Evolutionary conservation across 2,888 invertebrate genomes (phyloP).

Genomic region (Rapana venosa): DNA sequence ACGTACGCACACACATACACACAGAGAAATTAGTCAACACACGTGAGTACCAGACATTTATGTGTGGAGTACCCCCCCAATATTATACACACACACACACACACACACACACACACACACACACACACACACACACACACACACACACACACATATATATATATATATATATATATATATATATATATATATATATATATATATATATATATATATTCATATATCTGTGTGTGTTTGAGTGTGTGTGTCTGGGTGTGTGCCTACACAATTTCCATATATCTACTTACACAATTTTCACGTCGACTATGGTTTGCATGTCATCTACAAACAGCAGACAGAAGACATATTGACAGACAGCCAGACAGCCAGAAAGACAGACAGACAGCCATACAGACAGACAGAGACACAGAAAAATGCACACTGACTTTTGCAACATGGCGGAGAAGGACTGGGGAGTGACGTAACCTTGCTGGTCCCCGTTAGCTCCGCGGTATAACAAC

Average conservation of each 20-base stretch:
- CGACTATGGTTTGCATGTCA: too few relatives aligned
- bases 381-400: neutral
- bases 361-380: neutral
- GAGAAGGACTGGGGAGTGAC: constrained; percentile 91
- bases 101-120: neutral
- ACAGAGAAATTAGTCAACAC: neutral
- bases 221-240: too few relatives aligned
- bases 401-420: neutral
- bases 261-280: too few relatives aligned
- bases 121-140: neutral
- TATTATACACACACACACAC: neutral
- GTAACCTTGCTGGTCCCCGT: constrained; percentile 84
- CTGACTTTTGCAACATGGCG: constrained; percentile 95
- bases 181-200: too few relatives aligned
- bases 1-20: neutral
- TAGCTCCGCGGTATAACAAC: constrained; percentile 92
- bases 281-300: too few relatives aligned
- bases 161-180: too few relatives aligned
- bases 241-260: too few relatives aligned
- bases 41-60: neutral
- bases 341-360: neutral
- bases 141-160: neutral
- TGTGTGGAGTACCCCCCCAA: too few relatives aligned
- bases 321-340: too few relatives aligned
- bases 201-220: too few relatives aligned